Percentiles rank a stretch among this genome's conserved stretches.
Evolutionary conservation across 2,797 vertebrate genomes (phyloP).

Genomic region (Cirrhinus molitorella): DNA sequence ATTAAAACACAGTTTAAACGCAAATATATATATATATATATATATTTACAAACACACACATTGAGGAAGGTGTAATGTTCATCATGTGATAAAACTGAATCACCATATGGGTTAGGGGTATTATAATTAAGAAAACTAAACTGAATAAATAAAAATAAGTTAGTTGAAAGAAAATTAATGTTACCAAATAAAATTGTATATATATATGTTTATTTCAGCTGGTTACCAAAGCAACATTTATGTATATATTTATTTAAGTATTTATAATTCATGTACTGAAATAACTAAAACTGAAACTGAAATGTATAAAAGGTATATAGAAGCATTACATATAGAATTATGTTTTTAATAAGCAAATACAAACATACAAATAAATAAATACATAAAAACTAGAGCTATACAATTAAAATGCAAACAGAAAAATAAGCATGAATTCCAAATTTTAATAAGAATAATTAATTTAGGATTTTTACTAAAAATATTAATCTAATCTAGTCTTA

Average conservation of each 20-base stretch:
- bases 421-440: too few relatives aligned
- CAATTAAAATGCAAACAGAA: too few relatives aligned
- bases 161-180: too few relatives aligned
- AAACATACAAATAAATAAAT: too few relatives aligned
- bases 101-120: too few relatives aligned
- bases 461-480: not conserved
- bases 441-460: not conserved
- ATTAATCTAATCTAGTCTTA: not conserved
- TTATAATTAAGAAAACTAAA: too few relatives aligned
- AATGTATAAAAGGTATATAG: not conserved
- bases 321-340: not conserved
- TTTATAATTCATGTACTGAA: not conserved
- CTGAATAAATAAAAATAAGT: too few relatives aligned
- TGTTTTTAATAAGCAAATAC: too few relatives aligned
- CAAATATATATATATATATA: too few relatives aligned
- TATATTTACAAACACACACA: not conserved
- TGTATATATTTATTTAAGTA: not conserved
- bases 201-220: too few relatives aligned
- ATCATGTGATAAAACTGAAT: not conserved
- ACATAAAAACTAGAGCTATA: too few relatives aligned
- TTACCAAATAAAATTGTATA: too few relatives aligned
- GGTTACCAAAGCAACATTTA: not conserved
- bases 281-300: not conserved
- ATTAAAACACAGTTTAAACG: not conserved
- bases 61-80: not conserved